phyloP scores from a whole-genome alignment of 2,888 invertebrate genomes.

The Nomada lathburiana region DNA sequence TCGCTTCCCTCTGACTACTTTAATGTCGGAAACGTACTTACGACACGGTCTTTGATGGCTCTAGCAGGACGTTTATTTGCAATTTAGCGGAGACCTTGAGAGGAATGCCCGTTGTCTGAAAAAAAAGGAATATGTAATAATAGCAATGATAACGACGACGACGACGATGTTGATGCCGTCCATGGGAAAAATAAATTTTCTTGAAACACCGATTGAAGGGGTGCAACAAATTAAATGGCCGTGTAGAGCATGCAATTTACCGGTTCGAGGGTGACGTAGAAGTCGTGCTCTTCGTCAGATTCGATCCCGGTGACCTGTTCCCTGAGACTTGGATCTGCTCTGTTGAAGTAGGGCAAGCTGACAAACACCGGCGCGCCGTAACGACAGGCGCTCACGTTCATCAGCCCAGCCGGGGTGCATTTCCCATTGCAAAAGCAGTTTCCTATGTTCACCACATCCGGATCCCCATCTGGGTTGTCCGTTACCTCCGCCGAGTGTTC shows the following conservation, averaged over 20 bases:
- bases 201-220: too few species aligned
- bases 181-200: too few species aligned
- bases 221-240: too few species aligned
- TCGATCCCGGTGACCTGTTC: conserved; percentile 89
- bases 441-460: conserved; percentile 79
- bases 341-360: conserved; percentile 93
- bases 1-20: neutral
- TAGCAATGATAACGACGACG: too few species aligned
- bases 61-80: conserved; percentile 91
- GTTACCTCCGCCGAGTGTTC: conserved; percentile 69
- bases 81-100: conserved; percentile 91
- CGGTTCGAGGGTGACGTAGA: conserved; percentile 91
- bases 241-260: conserved; percentile 81
- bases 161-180: neutral
- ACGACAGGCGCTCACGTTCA: conserved; percentile 92
- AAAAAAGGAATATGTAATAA: neutral
- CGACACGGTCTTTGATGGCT: conserved; percentile 88
- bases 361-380: conserved; percentile 93
- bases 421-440: conserved; percentile 90
- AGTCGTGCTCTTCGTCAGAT: conserved; percentile 90
- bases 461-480: conserved; percentile 64
- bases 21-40: conserved; percentile 84
- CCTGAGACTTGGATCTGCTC: conserved; percentile 89
- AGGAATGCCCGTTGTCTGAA: conserved; percentile 90
- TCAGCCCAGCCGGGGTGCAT: conserved; percentile 90